phyloP scores from a whole-genome alignment of 1,140 invertebrate genomes.

The Megalopta genalis region DNA sequence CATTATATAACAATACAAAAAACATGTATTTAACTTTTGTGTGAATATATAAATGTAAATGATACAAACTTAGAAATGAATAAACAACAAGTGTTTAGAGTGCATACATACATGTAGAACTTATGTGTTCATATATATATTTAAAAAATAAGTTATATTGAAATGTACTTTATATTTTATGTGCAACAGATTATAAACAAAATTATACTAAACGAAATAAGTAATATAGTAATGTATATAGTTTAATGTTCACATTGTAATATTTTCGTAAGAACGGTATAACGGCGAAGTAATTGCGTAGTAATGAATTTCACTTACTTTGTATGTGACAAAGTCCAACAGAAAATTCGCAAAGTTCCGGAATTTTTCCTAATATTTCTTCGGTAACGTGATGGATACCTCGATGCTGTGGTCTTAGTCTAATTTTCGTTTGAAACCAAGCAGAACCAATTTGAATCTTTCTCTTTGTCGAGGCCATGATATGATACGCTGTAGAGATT shows the following conservation, averaged over 20 bases:
- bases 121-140: too few relatives aligned
- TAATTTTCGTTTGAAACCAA: conserved; percentile 98
- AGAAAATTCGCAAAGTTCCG: conserved; percentile 94
- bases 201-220: background rate
- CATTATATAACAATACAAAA: too few relatives aligned
- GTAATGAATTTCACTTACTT: conserved; percentile 85
- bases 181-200: background rate
- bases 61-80: too few relatives aligned
- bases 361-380: conserved; percentile 95
- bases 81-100: background rate
- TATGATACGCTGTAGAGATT: conserved; percentile 45
- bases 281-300: background rate
- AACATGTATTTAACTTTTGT: background rate
- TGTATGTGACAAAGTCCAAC: conserved; percentile 97
- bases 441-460: conserved; percentile 95
- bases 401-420: conserved; percentile 94
- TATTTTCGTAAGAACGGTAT: background rate
- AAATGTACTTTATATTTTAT: background rate
- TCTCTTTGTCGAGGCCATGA: conserved; percentile 91
- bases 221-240: background rate
- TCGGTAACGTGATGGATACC: conserved; percentile 97
- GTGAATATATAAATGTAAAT: background rate
- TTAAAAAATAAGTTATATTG: background rate
- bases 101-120: background rate
- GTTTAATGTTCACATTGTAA: background rate